phyloP scores from a whole-genome alignment of 2,888 invertebrate genomes.

The Copidosoma aretas region DNA sequence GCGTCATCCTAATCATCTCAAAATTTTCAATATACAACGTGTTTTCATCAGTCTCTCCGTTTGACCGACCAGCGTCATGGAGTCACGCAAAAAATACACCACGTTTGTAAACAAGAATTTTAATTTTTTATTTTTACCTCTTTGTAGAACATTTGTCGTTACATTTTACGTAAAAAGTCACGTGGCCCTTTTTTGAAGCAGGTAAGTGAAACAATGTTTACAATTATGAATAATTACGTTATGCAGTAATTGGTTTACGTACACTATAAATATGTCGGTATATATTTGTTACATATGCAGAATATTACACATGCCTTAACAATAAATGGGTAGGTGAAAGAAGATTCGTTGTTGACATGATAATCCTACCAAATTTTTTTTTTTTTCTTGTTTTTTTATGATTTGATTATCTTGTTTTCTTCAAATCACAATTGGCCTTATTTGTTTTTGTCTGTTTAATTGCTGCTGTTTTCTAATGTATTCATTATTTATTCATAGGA shows the following conservation, averaged over 20 bases:
- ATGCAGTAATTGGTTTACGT: conserved; percentile 4
- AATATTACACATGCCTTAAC: conserved; percentile 25
- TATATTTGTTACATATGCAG: neutral
- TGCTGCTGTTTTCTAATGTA: conserved; percentile 5
- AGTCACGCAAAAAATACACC: conserved; percentile 36
- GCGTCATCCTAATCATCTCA: conserved; percentile 24
- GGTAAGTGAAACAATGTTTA: conserved; percentile 39
- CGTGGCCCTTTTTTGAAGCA: conserved; percentile 38
- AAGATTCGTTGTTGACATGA: conserved; percentile 40
- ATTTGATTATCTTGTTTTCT: neutral
- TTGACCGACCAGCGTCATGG: conserved; percentile 24
- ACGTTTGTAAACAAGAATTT: conserved; percentile 18
- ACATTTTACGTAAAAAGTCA: conserved; percentile 37
- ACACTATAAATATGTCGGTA: neutral
- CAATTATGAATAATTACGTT: conserved; percentile 36
- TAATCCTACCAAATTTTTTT: conserved; percentile 1
- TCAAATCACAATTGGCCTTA: conserved; percentile 14
- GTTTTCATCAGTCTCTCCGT: conserved; percentile 26
- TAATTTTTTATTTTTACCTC: conserved; percentile 15
- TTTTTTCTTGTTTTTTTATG: conserved; percentile 5
- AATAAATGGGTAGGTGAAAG: conserved; percentile 35
- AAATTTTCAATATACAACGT: conserved; percentile 30
- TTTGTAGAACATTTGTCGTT: conserved; percentile 17
- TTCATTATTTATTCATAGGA: no score
- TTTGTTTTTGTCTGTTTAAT: conserved; percentile 20